A percentile compares a stretch with the other conserved stretches of the same genome.
These are phyloP conservation scores for Mylabris sibirica DNA, from an alignment of 2,888 invertebrate species.

Conservation along the genomic window DNA sequence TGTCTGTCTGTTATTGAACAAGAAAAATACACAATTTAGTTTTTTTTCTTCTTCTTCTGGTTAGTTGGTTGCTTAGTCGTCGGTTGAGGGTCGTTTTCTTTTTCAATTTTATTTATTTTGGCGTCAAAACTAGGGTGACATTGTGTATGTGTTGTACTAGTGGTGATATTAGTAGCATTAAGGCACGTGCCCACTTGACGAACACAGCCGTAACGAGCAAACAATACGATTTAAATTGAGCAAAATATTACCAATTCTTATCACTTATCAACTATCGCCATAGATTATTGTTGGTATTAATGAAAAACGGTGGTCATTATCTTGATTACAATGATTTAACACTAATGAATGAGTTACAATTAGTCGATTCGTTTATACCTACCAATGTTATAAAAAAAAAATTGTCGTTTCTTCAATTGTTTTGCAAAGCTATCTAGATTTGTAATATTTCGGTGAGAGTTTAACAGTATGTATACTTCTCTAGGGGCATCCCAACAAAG, in stretches of 20 bases:
- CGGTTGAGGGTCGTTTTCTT: not conserved
- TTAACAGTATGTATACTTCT: constrained; percentile 42
- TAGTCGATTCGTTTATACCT: not conserved
- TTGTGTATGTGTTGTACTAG: constrained; percentile 26
- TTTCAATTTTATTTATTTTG: constrained; percentile 19
- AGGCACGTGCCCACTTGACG: constrained; percentile 37
- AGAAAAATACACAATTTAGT: not conserved
- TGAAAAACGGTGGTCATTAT: no score
- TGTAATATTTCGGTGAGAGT: constrained; percentile 28
- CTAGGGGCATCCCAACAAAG: constrained; percentile 45
- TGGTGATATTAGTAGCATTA: not conserved
- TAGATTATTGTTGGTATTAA: constrained; percentile 22
- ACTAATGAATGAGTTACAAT: not conserved
- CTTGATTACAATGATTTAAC: no score
- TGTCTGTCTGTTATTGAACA: constrained; percentile 9
- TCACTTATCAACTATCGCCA: constrained; percentile 32
- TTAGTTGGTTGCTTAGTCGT: not conserved
- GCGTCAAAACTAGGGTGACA: constrained; percentile 23
- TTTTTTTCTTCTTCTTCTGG: not conserved
- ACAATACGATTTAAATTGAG: constrained; percentile 37
- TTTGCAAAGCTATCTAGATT: constrained; percentile 8
- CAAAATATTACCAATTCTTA: constrained; percentile 27
- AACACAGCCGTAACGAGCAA: constrained; percentile 12
- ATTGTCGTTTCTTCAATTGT: not conserved
- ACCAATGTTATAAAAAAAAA: no score